These are phyloP conservation scores for Polydrusus pterygomalis DNA, from an alignment of 2,888 invertebrate species.

Conservation along the genomic window DNA sequence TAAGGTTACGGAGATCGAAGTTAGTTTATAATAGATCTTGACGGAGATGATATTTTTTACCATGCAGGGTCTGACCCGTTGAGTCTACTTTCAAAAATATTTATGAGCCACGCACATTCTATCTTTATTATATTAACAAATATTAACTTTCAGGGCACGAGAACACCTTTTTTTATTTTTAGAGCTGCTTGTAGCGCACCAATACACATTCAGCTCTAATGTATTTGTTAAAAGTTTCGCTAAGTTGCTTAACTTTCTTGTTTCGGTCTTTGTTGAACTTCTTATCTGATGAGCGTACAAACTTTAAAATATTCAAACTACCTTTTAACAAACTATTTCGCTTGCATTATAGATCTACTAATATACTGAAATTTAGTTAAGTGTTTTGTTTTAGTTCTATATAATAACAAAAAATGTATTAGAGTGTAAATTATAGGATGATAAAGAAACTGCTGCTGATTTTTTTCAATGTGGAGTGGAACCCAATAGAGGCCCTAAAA, in stretches of 20 bases:
- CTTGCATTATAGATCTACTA: not conserved
- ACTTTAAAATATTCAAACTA: slow-evolving; percentile 7
- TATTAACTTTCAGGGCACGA: too few species aligned
- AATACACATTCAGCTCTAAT: not conserved
- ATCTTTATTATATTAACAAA: too few species aligned
- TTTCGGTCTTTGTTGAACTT: slow-evolving; percentile 5
- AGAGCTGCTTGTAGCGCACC: not conserved
- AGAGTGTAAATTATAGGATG: not conserved
- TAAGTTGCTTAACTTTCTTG: slow-evolving; percentile 3
- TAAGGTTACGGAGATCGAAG: too few species aligned
- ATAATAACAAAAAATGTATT: not conserved
- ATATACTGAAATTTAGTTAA: not conserved
- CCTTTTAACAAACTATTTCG: slow-evolving; percentile 2
- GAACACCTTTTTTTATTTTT: too few species aligned
- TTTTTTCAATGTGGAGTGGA: too few species aligned
- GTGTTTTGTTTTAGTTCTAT: not conserved
- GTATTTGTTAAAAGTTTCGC: not conserved
- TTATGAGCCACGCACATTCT: too few species aligned
- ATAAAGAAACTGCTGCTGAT: not conserved
- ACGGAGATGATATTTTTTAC: too few species aligned
- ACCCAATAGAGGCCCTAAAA: too few species aligned
- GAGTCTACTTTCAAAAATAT: too few species aligned
- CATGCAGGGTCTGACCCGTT: too few species aligned
- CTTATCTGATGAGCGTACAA: not conserved
- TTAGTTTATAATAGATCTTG: too few species aligned